Evolutionary conservation across 2,888 invertebrate genomes (phyloP), one percentile per base, ranked within the genome.

Genomic region (Cheilosia soror): DNA sequence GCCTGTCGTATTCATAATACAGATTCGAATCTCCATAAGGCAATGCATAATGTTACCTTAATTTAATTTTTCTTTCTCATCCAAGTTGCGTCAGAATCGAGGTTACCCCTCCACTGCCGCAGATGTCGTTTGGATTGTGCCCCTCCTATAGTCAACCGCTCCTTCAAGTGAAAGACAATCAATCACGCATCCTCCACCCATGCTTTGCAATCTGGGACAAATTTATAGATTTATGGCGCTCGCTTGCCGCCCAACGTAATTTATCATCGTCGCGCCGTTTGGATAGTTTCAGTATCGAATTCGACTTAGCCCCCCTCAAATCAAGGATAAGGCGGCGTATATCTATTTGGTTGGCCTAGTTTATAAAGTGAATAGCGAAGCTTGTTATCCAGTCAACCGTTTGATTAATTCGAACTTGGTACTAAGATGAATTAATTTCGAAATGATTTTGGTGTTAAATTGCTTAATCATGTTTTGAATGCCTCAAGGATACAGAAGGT

Each of bases 161-260:
- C 20, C 55, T 51, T 47, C 33, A 55, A 33, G 55, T 15, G 55
- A 58, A 80, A 51, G 63, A 60, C 85, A 81, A 85, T 85, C 85
- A 85, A 85, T 85, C 85, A 85, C 37, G 4, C 69, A 77, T 57
- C 47, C 71, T 66, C 76, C 62, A 9, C 44, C 76, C 62, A 27
- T 15, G 31, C 76, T 68, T 20, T 57, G 76, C 85, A 77, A 81
- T 81, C 69, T 81, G 66, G 85, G 81, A 85, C 85, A 81, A 72
- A 85, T 81, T 85, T 85, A 85, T 85, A 85, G 85, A 85, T 77
- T 85, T 58, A 81, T 72, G 60, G 68, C 57, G 72, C 62, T 63
- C 62, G 62, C 57, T 47, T 31, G n/a, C 81, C 44, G 71, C 37
- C 49, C 76, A 68, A n/a, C 47, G 76, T 49, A 81, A 85, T 85